phyloP scores from a whole-genome alignment of 92 coral and sea anemone genomes.

The Nematostella vectensis region DNA sequence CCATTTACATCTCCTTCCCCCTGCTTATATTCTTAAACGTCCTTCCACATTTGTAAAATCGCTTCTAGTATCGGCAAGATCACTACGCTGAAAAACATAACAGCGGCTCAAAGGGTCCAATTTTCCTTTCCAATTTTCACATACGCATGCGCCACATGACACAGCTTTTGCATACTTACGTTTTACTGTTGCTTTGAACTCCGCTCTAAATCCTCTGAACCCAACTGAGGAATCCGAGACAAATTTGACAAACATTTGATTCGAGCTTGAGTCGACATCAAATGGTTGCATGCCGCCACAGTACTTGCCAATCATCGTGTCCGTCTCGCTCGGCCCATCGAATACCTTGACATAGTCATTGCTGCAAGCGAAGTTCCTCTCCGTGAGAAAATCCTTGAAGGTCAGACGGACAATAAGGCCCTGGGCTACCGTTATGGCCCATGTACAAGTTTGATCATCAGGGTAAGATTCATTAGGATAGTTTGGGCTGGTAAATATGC shows the following conservation, averaged over 20 bases:
- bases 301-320: conserved; percentile 53
- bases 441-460: conserved; percentile 41
- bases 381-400: conserved; percentile 49
- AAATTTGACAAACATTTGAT: conserved; percentile 42
- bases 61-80: too few species aligned
- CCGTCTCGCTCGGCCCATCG: conserved; percentile 50
- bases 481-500: conserved; percentile 2
- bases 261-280: conserved; percentile 35
- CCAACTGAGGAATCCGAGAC: conserved; percentile 43
- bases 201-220: conserved; percentile 65
- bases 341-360: conserved; percentile 50
- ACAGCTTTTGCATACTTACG: conserved; percentile 32
- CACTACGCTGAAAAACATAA: too few species aligned
- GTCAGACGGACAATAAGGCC: conserved; percentile 45
- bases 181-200: conserved; percentile 5
- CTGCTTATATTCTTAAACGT: too few species aligned
- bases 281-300: conserved; percentile 55
- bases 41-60: too few species aligned
- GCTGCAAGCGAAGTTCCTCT: conserved; percentile 34
- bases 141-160: too few species aligned
- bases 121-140: too few species aligned
- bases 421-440: conserved; percentile 62
- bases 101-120: too few species aligned
- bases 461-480: conserved; percentile 54
- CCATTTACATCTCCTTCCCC: too few species aligned